Base-by-base conservation (phyloP, 2,797 vertebrate species). In the Anguilla marmorata region DNA sequence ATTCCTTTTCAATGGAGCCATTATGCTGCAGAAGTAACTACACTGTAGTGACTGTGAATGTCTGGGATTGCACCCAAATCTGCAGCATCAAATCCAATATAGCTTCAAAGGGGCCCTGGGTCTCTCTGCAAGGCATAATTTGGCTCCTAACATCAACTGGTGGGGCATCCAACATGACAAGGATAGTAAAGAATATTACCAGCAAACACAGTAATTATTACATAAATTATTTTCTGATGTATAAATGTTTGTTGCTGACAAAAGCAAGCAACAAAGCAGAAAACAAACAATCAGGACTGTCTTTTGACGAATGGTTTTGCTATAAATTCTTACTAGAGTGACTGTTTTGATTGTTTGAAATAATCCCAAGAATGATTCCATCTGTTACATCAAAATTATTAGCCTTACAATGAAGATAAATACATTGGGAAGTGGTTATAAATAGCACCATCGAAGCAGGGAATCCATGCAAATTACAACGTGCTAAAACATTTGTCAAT, bases 371-470 rank as follows among this genome's bases (percentile, higher is more conserved):
- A 30, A 86, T 80, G 45, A 80, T 88, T 58, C 50, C 74, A 50
- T 88, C 72, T 86, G 14, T 92, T 72, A 83, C 63, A 88, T 87
- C 30, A 86, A 80, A 87, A 85, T 83, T 33, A 27, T 60, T 80
- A 63, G 83, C 19, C 21, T 24, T 45, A 33, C 6, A 6, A 58
- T 41, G 30, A 56, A 56, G 54, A 63, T 87, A 19, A 80, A 87
- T 86, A 82, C 86, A 89, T 88, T 60, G 52, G 88, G 88, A 90
- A 89, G 33, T 48, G 48, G 60, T 91, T 89, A 90, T 84, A 85
- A 85, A 88, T 86, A 48, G 54, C 27, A 45, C 69, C 54, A 88
- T 83, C 45, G 63, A 41, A 84, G 72, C 52, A 50, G 45, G 63
- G n/a, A 79, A 48, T 80, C 24, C 50, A 33, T 83, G 79, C 54